A percentile compares a stretch with the other conserved stretches of the same genome.
These are phyloP conservation scores for Drosophila parabipectinata DNA, from an alignment of 1,140 invertebrate genomes.

Conservation along the genomic window DNA sequence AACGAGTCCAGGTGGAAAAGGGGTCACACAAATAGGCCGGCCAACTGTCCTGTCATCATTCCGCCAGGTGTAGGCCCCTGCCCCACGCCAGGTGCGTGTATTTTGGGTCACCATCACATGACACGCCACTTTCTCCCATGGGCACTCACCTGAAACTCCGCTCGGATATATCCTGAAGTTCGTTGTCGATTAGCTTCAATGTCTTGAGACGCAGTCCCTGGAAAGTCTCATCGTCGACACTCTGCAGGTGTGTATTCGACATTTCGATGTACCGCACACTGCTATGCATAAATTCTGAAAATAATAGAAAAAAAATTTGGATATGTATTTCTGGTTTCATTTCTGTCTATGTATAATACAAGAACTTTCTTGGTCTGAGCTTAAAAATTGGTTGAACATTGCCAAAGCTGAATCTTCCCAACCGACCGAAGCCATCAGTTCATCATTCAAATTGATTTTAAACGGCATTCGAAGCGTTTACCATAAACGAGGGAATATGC, in stretches of 20 bases:
- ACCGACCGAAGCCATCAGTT: slow-evolving; percentile 47
- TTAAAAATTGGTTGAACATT: slow-evolving; percentile 16
- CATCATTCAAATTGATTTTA: slow-evolving; percentile 81
- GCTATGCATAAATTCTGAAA: slow-evolving; percentile 84
- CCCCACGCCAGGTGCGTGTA: slow-evolving; percentile 12
- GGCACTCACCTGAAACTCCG: slow-evolving; percentile 82
- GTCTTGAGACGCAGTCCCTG: slow-evolving; percentile 84
- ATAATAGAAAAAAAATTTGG: not conserved
- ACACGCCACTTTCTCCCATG: slow-evolving; percentile 38
- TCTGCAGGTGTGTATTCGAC: slow-evolving; percentile 85
- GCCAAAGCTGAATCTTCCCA: slow-evolving; percentile 9
- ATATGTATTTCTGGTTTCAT: not conserved
- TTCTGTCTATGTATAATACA: not conserved
- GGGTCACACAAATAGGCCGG: slow-evolving; percentile 65
- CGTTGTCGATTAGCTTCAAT: slow-evolving; percentile 85
- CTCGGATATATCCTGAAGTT: slow-evolving; percentile 84
- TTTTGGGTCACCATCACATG: slow-evolving; percentile 51
- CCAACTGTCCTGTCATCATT: slow-evolving; percentile 68
- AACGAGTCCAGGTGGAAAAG: slow-evolving; percentile 26
- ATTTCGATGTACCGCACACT: slow-evolving; percentile 85
- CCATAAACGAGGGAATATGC: slow-evolving; percentile 61
- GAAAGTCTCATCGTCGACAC: slow-evolving; percentile 85
- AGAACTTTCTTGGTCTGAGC: not conserved
- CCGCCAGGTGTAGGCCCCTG: no score
- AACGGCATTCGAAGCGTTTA: slow-evolving; percentile 75